phyloP scores from a whole-genome alignment of 2,888 invertebrate species.

The Pyrochroa serraticornis region DNA sequence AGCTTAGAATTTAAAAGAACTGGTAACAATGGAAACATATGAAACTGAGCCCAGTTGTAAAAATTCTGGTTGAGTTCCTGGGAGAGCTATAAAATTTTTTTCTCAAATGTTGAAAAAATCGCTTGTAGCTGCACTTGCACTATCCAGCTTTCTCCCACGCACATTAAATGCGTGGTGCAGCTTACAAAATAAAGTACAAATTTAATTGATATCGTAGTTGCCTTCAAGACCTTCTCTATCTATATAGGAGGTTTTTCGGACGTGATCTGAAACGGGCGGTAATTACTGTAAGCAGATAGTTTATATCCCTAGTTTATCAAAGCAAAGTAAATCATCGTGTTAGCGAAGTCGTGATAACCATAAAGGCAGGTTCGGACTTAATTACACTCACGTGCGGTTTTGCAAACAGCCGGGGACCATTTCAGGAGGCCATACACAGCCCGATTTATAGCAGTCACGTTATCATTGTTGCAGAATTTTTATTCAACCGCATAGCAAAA shows the following conservation, averaged over 20 bases:
- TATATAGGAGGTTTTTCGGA: conserved; percentile 27
- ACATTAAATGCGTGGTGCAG: too few species aligned
- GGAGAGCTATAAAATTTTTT: too few species aligned
- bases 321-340: conserved; percentile 55
- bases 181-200: too few species aligned
- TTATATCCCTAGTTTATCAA: conserved; percentile 55
- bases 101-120: too few species aligned
- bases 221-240: too few species aligned
- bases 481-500: conserved; percentile 32
- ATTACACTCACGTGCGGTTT: conserved; percentile 57
- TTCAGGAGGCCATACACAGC: conserved; percentile 49
- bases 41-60: too few species aligned
- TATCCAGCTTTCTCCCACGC: too few species aligned
- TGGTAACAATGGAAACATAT: too few species aligned
- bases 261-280: conserved; percentile 43
- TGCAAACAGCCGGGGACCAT: conserved; percentile 45
- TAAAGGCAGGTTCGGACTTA: conserved; percentile 55
- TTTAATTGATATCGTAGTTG: too few species aligned
- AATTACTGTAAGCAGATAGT: conserved; percentile 52
- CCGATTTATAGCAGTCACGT: conserved; percentile 52
- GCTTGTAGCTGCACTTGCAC: too few species aligned
- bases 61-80: too few species aligned
- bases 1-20: too few species aligned
- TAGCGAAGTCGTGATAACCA: conserved; percentile 55
- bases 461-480: conserved; percentile 50